Evolutionary conservation across 2,113 vertebrate genomes (phyloP).

Genomic region (Egretta garzetta): DNA sequence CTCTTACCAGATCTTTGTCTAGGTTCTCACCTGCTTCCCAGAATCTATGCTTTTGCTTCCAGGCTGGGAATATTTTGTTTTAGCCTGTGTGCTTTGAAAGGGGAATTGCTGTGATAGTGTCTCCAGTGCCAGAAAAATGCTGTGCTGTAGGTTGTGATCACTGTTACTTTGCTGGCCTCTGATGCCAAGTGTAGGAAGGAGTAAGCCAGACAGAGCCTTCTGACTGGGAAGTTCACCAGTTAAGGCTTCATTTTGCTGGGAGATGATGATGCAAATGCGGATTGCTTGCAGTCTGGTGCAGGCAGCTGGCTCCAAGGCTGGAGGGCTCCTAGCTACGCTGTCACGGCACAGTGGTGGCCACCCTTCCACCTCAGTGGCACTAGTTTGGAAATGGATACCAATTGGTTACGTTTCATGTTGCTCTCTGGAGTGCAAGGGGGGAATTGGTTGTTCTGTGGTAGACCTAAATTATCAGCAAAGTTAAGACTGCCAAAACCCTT

Average conservation of each 20-base stretch:
- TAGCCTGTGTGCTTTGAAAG: background rate
- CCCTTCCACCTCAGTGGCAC: background rate
- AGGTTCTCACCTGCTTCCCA: background rate
- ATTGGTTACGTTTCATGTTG: background rate
- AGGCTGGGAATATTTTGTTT: background rate
- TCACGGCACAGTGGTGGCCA: rapidly evolving
- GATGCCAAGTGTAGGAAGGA: background rate
- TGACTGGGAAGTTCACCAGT: background rate
- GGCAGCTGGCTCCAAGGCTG: background rate
- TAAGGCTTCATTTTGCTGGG: background rate
- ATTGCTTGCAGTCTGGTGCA: background rate
- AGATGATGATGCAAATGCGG: background rate
- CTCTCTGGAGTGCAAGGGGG: background rate
- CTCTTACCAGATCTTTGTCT: background rate
- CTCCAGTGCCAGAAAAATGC: background rate
- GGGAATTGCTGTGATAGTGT: background rate
- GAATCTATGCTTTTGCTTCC: background rate
- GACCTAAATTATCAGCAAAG: background rate
- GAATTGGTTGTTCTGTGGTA: background rate
- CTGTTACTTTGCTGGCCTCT: background rate
- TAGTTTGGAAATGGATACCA: background rate
- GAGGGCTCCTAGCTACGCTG: rapidly evolving
- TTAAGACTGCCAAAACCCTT: background rate
- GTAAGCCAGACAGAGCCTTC: background rate
- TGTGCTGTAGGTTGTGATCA: background rate